Evolutionary conservation across 2,797 vertebrate species (phyloP), one percentile per base, ranked within the genome.

Genomic region (Poecilia picta): DNA sequence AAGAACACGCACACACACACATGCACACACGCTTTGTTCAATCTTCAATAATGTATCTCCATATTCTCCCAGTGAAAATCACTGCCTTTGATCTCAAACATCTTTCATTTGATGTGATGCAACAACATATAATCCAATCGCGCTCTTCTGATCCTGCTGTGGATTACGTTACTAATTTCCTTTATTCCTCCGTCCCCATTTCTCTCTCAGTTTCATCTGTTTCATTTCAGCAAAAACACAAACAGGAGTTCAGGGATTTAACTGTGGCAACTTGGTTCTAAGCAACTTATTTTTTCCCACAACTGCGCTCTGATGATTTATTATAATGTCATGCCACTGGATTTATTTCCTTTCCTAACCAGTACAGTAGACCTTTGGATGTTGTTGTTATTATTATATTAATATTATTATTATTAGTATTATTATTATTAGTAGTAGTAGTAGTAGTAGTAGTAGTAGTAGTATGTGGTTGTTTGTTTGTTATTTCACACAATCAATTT

Each of bases 21-120:
- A n/a, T n/a, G 79, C 57, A 77, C 75, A 73, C 25, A 72, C 31
- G 77, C 85, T 91, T 93, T 92, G 91, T 93, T 95, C 91, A 70
- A 84, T 91, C 94, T 95, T 96, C 83, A 96, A 97, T 97, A 97
- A 97, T 97, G 95, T 93, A 97, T 93, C 89, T 92, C 88, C 82
- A 94, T 94, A 95, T 95, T 94, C 87, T 83, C 83, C 83, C 10
- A 6, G 72, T 88, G 84, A 93, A 95, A 95, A 95, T 96, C 94
- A 93, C 92, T 80, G 93, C 88, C 94, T 96, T 96, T 96, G 95
- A 96, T 96, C 94, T 90, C 86, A 93, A 92, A 85, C 88, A 90
- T 92, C 92, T 93, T 92, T 95, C 89, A 93, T 89, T 90, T 88
- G 81, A 87, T 83, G 85, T 94, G 92, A 95, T 94, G 94, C 91